Conservation (phyloP, 2,888 invertebrate genomes). For the Hyposoter didymator region DNA sequence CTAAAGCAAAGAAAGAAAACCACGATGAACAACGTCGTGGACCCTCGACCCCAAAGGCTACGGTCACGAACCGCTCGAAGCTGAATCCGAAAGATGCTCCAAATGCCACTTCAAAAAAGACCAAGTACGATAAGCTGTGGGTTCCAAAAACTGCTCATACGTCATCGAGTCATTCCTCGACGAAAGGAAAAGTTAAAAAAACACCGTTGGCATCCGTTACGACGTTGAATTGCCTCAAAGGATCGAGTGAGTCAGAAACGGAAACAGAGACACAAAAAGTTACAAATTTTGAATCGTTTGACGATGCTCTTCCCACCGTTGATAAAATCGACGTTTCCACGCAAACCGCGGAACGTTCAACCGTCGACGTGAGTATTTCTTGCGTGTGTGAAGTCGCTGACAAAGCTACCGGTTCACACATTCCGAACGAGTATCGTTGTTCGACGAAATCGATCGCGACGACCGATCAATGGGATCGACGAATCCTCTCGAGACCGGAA, state of each 20-base stretch:
- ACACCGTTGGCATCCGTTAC: background rate
- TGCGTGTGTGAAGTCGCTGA: constrained; percentile 31
- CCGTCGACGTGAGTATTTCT: constrained; percentile 22
- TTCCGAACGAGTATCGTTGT: constrained; percentile 47
- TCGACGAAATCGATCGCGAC: constrained; percentile 11
- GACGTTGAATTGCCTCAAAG: background rate
- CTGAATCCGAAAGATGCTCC: background rate
- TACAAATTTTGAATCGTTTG: constrained; percentile 1
- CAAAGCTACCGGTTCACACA: constrained; percentile 50
- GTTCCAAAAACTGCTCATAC: constrained; percentile 14
- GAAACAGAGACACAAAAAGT: background rate
- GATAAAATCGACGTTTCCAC: constrained; percentile 33
- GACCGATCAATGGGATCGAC: background rate
- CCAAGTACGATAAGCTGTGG: constrained; percentile 46
- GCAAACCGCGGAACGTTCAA: constrained; percentile 5
- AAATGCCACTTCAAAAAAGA: constrained; percentile 4
- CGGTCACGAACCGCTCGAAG: background rate
- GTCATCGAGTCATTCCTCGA: background rate
- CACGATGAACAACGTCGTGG: background rate
- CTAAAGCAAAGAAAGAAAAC: background rate
- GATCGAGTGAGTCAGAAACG: background rate
- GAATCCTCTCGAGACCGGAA: constrained; percentile 44
- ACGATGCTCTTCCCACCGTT: background rate
- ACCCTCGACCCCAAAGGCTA: background rate
- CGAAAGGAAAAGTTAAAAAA: background rate